These are phyloP conservation scores for Atta texana DNA, from an alignment of 1,140 invertebrate genomes.

Conservation along the genomic window DNA sequence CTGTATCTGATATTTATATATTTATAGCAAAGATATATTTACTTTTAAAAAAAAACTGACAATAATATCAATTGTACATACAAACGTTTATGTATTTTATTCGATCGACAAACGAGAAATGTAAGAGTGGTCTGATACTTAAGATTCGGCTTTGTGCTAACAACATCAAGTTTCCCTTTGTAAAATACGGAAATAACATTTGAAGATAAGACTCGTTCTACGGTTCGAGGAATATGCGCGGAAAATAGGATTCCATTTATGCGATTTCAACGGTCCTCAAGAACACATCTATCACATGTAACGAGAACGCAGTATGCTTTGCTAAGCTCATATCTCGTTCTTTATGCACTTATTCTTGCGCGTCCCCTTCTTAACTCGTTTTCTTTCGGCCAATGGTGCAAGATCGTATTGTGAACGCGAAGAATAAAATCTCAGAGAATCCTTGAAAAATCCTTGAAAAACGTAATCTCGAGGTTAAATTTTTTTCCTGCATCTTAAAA, in stretches of 20 bases:
- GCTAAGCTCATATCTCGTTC: conserved; percentile 45
- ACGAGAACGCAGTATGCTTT: conserved; percentile 31
- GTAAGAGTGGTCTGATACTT: conserved; percentile 20
- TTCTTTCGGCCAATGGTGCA: conserved; percentile 16
- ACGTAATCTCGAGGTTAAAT: conserved; percentile 12
- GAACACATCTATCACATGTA: conserved; percentile 51
- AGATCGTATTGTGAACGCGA: conserved; percentile 20
- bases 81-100: conserved; percentile 32
- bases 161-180: conserved; percentile 16
- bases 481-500: background rate
- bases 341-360: conserved; percentile 39
- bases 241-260: conserved; percentile 56
- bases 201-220: conserved; percentile 56
- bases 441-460: conserved; percentile 3
- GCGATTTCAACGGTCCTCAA: conserved; percentile 48
- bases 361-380: conserved; percentile 16
- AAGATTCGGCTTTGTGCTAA: conserved; percentile 33
- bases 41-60: conserved; percentile 9
- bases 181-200: conserved; percentile 50
- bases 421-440: conserved; percentile 28
- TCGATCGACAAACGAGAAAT: conserved; percentile 14
- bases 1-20: background rate
- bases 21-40: background rate
- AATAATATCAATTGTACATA: conserved; percentile 51
- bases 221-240: conserved; percentile 11